phyloP scores from a whole-genome alignment of 2,888 invertebrate genomes.

The Cabera pusaria region DNA sequence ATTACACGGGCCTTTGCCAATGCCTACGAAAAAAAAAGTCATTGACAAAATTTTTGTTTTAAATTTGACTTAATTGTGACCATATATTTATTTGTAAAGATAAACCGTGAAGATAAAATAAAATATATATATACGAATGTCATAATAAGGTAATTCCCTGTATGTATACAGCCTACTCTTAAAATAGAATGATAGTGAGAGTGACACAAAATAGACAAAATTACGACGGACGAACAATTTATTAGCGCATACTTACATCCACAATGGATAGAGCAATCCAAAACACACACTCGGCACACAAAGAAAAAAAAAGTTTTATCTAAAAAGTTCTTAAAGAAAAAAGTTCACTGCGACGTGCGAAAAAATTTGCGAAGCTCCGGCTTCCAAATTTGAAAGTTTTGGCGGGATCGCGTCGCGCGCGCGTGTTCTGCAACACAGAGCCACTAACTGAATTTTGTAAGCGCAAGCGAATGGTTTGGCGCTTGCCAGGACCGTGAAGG shows the following conservation, averaged over 20 bases:
- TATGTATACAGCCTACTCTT: slow-evolving; percentile 4
- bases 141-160: slow-evolving; percentile 4
- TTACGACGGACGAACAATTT: slow-evolving; percentile 73
- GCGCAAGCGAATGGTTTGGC: slow-evolving; percentile 68
- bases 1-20: slow-evolving; percentile 62
- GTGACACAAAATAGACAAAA: slow-evolving; percentile 32
- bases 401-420: slow-evolving; percentile 74
- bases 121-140: slow-evolving; percentile 1
- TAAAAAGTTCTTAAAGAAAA: slow-evolving; percentile 36
- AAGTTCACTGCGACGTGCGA: slow-evolving; percentile 29
- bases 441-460: slow-evolving; percentile 74
- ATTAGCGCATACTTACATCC: slow-evolving; percentile 65
- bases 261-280: slow-evolving; percentile 75
- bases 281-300: slow-evolving; percentile 57
- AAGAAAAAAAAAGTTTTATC: slow-evolving; percentile 35
- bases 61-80: not conserved
- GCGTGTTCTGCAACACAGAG: slow-evolving; percentile 66
- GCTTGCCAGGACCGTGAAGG: slow-evolving; percentile 64
- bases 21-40: slow-evolving; percentile 28
- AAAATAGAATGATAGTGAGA: slow-evolving; percentile 19
- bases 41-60: not conserved
- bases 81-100: too few relatives aligned
- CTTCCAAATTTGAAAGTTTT: slow-evolving; percentile 70
- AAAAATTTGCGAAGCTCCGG: slow-evolving; percentile 48
- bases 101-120: too few relatives aligned